These are phyloP conservation scores for Gobius niger DNA, from an alignment of 2,113 vertebrate species.

Conservation along the genomic window DNA sequence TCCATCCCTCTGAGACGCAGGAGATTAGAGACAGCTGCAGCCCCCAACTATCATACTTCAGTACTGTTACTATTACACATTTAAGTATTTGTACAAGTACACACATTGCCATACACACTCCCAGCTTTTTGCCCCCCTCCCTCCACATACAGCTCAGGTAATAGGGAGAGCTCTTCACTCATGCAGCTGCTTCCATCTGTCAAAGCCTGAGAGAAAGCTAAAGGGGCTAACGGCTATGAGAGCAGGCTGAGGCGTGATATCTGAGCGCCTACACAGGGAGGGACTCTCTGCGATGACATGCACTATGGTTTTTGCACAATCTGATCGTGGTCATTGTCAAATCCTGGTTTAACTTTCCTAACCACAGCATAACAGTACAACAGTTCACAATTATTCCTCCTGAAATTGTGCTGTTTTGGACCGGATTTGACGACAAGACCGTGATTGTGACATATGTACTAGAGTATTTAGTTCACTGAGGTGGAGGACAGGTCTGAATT, in stretches of 20 bases:
- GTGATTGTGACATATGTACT: too few species aligned
- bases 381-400: not conserved
- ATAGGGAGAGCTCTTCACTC: slow-evolving; percentile 37
- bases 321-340: not conserved
- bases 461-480: too few species aligned
- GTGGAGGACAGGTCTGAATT: too few species aligned
- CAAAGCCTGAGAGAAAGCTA: slow-evolving; percentile 17
- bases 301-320: too few species aligned
- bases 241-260: not conserved
- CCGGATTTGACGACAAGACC: not conserved
- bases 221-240: not conserved
- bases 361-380: too few species aligned
- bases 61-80: slow-evolving; percentile 5
- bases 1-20: slow-evolving; percentile 38
- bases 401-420: not conserved
- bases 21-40: slow-evolving; percentile 40
- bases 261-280: not conserved
- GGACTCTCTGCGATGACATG: not conserved
- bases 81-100: slow-evolving; percentile 4
- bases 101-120: not conserved
- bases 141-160: slow-evolving; percentile 57
- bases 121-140: not conserved
- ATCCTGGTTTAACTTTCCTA: too few species aligned
- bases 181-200: slow-evolving; percentile 69
- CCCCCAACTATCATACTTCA: slow-evolving; percentile 5